phyloP scores from a whole-genome alignment of 2,888 invertebrate genomes.

The Drosophila recens region DNA sequence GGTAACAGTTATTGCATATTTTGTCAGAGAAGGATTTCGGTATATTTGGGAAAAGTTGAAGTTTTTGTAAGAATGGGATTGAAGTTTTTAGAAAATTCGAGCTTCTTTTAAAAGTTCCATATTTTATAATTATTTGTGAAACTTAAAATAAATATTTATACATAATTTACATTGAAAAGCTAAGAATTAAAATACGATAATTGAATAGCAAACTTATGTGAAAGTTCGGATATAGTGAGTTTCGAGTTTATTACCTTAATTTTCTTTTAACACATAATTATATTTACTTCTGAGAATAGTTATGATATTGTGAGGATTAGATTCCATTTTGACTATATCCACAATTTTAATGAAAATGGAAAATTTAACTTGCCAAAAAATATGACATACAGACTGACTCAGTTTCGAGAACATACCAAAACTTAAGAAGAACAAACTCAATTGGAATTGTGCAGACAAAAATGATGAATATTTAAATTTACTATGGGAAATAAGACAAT shows the following conservation, averaged over 20 bases:
- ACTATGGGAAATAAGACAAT: background rate
- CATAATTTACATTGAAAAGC: no score
- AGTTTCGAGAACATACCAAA: background rate
- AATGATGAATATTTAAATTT: slow-evolving; percentile 8
- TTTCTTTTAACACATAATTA: no score
- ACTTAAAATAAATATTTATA: no score
- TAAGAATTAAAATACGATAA: no score
- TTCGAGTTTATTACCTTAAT: no score
- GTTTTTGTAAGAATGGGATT: background rate
- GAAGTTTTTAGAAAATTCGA: background rate
- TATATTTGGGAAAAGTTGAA: background rate
- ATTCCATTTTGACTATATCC: background rate
- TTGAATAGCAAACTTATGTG: no score
- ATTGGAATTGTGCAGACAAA: slow-evolving; percentile 5
- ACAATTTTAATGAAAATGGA: background rate
- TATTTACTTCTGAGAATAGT: background rate
- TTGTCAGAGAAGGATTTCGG: background rate
- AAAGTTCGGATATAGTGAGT: no score
- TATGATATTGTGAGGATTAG: background rate
- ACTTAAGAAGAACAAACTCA: background rate
- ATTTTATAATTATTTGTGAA: no score
- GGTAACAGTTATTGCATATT: background rate
- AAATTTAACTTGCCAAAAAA: background rate
- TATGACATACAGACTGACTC: background rate
- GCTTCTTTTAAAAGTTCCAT: background rate